phyloP scores from a whole-genome alignment of 2,797 vertebrate genomes.

The Momotus momota region DNA sequence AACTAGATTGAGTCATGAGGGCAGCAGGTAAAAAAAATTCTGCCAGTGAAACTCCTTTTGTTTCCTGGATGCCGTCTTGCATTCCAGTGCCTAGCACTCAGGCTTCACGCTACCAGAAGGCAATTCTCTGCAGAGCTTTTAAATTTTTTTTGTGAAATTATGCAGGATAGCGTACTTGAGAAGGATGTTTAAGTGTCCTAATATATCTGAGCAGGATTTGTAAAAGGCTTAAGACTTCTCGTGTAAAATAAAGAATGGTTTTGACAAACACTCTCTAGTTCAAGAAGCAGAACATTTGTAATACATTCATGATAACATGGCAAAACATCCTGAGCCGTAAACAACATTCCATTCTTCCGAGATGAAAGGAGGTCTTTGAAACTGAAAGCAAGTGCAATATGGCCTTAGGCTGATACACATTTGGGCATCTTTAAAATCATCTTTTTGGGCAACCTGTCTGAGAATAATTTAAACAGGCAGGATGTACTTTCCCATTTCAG shows the following conservation, averaged over 20 bases:
- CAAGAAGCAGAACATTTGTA: conserved; percentile 65
- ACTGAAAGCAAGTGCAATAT: conserved; percentile 59
- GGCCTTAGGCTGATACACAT: conserved; percentile 57
- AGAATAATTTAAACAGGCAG: conserved; percentile 64
- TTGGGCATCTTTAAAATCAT: conserved; percentile 68
- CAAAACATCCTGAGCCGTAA: conserved; percentile 72
- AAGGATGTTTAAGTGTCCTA: conserved; percentile 21
- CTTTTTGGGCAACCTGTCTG: conserved; percentile 68
- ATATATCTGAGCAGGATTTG: conserved; percentile 23
- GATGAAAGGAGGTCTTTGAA: conserved; percentile 72
- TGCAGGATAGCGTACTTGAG: neutral
- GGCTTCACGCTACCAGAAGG: neutral
- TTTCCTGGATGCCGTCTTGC: neutral
- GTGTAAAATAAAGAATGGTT: conserved; percentile 38
- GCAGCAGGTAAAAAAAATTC: neutral
- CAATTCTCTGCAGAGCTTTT: neutral
- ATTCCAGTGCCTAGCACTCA: neutral
- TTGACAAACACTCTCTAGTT: conserved; percentile 35
- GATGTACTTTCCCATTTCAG: conserved; percentile 53
- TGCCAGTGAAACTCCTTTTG: neutral
- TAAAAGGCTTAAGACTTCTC: conserved; percentile 49
- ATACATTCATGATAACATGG: conserved; percentile 59
- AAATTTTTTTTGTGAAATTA: neutral
- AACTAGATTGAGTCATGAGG: neutral
- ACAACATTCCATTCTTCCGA: conserved; percentile 73